Evolutionary conservation across 2,888 invertebrate genomes (phyloP).

Genomic region (Apodemia mormo): DNA sequence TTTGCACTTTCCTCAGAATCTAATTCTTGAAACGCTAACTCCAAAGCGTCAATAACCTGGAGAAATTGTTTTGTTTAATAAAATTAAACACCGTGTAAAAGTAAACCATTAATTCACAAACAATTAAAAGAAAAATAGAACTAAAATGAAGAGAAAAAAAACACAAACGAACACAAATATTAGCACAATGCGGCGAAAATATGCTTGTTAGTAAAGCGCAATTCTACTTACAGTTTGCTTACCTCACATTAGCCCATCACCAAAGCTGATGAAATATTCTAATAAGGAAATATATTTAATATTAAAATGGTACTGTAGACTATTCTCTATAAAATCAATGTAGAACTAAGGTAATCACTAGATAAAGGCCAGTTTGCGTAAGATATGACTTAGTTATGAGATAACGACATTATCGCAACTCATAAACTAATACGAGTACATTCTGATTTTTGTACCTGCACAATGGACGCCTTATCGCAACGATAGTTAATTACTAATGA

Average conservation of each 20-base stretch:
- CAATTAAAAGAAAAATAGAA: slow-evolving; percentile 29
- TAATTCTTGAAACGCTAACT: slow-evolving; percentile 83
- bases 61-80: slow-evolving; percentile 34
- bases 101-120: slow-evolving; percentile 30
- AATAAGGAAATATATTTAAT: slow-evolving; percentile 45
- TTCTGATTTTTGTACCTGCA: slow-evolving; percentile 41
- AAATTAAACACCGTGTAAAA: not conserved
- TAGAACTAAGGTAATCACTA: slow-evolving; percentile 43
- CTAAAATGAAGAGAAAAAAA: slow-evolving; percentile 37
- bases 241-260: slow-evolving; percentile 72
- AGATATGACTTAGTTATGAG: slow-evolving; percentile 48
- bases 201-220: slow-evolving; percentile 55
- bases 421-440: slow-evolving; percentile 27
- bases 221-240: slow-evolving; percentile 53
- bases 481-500: slow-evolving; percentile 25
- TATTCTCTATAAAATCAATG: slow-evolving; percentile 37
- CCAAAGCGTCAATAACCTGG: slow-evolving; percentile 84
- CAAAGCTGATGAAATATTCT: slow-evolving; percentile 59
- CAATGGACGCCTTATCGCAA: slow-evolving; percentile 25
- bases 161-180: slow-evolving; percentile 23
- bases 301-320: slow-evolving; percentile 31
- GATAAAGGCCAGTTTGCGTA: slow-evolving; percentile 53
- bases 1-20: slow-evolving; percentile 74
- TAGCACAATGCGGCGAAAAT: slow-evolving; percentile 58
- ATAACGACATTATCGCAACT: slow-evolving; percentile 42